Base-by-base conservation (phyloP, 64 coral and sea anemone genomes). In the Actinia equina region DNA sequence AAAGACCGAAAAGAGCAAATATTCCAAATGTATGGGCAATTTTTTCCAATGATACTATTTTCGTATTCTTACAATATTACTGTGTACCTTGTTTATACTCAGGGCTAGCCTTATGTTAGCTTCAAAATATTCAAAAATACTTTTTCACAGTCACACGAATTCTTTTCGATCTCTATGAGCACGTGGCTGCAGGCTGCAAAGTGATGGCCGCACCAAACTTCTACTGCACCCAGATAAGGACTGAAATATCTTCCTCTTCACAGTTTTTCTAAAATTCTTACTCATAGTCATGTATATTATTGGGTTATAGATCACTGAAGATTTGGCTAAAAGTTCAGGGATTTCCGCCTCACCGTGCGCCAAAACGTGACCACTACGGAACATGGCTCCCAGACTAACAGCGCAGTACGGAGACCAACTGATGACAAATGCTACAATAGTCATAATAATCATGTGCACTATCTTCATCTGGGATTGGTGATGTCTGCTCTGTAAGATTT, bases 361-460 rank as follows among this genome's bases (percentile, higher is more conserved):
- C 20, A 94, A 20, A 2, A 91, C 20, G 14, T 82, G 87, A n/a
- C 13, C 45, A 3, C 67, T 71, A 6, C 16, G 77, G 27, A 94
- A 62, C 10, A 90, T 79, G 2, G 89, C 82, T 9, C 42, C 71
- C 5, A 94, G 22, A 18, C 93, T 94, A 22, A 91, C 82, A 1
- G 52, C 80, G 59, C 89, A 88, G 45, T 94, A 94, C 25, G 92
- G 88, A 70, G 84, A 42, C 92, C 92, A 94, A 74, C 92, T 94
- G 17, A 94, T 18, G 43, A 88, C 25, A 42, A 94, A 94, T 26
- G 84, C 77, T 2, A 82, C 10, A 7, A 91, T 22, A 8, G 88
- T 69, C 43, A 81, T 8, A 5, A 65, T 37, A 14, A 71, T 87
- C 60, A 94, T 91, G 78, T 83, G 79, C 65, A 88, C 30, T 15